Conservation (phyloP, 2,797 vertebrate genomes). For the Remorina albescens region DNA sequence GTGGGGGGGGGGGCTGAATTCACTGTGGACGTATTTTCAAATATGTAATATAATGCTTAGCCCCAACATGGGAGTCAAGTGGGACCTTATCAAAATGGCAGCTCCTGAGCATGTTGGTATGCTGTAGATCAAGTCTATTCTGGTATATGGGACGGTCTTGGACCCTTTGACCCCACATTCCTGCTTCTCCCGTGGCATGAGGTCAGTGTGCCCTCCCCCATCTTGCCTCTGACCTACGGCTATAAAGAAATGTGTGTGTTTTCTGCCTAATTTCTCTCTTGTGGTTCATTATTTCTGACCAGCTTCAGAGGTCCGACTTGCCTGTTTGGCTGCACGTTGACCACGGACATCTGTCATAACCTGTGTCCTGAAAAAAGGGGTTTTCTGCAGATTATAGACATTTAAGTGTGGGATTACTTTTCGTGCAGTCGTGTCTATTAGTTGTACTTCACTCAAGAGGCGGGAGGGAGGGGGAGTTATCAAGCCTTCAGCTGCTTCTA, state of each 20-base stretch:
- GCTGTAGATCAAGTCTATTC: conserved; percentile 55
- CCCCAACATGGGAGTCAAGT: conserved; percentile 9
- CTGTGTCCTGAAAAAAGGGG: neutral
- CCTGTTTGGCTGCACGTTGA: conserved; percentile 3
- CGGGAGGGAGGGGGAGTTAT: neutral
- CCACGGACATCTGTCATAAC: neutral
- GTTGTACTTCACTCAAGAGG: neutral
- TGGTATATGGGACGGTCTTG: conserved; percentile 44
- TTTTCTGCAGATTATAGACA: neutral
- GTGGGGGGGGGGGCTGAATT: neutral
- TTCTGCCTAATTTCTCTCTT: conserved; percentile 15
- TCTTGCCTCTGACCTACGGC: conserved; percentile 10
- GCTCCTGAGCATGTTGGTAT: conserved; percentile 1
- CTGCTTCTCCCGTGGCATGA: conserved; percentile 21
- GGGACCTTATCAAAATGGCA: conserved; percentile 42
- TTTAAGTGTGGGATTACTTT: neutral
- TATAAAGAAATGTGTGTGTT: conserved; percentile 17
- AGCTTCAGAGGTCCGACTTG: neutral
- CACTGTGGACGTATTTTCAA: conserved; percentile 8
- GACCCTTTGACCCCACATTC: conserved; percentile 67
- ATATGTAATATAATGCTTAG: neutral
- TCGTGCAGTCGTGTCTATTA: neutral
- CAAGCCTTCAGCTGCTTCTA: conserved; percentile 34
- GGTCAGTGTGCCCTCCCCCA: conserved; percentile 14
- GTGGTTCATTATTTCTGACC: conserved; percentile 10